A percentile compares a stretch with the other conserved stretches of the same genome.
Conservation (phyloP, 2,888 invertebrate genomes). For the Archips xylosteana region DNA sequence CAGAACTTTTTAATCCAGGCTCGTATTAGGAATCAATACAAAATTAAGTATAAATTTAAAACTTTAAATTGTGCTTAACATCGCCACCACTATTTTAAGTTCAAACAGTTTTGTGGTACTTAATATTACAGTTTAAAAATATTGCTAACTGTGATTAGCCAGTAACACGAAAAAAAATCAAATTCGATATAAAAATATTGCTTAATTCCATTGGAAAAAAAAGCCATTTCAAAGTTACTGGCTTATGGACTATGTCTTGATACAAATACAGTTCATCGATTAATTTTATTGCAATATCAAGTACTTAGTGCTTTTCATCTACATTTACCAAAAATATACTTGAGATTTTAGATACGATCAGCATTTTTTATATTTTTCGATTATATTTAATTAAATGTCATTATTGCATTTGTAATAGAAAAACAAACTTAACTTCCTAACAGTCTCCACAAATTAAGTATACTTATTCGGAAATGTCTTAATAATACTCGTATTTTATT, state of each 20-base stretch:
- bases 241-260: slow-evolving; percentile 14
- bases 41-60: no score
- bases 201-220: background rate
- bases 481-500: slow-evolving; percentile 21
- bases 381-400: slow-evolving; percentile 17
- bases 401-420: slow-evolving; percentile 41
- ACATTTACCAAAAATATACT: slow-evolving; percentile 11
- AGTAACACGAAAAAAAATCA: background rate
- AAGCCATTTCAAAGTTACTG: background rate
- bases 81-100: background rate
- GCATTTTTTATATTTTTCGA: background rate
- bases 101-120: background rate
- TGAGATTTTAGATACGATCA: slow-evolving; percentile 2
- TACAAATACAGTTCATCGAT: background rate
- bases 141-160: background rate
- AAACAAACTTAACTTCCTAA: slow-evolving; percentile 57
- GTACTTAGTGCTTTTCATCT: background rate
- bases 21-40: no score
- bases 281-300: slow-evolving; percentile 4
- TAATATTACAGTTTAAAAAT: background rate
- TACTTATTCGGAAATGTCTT: slow-evolving; percentile 40
- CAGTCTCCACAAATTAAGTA: slow-evolving; percentile 71
- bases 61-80: no score
- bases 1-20: background rate
- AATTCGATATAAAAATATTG: slow-evolving; percentile 1